phyloP scores from a whole-genome alignment of 2,113 vertebrate species.

The Indri indri region DNA sequence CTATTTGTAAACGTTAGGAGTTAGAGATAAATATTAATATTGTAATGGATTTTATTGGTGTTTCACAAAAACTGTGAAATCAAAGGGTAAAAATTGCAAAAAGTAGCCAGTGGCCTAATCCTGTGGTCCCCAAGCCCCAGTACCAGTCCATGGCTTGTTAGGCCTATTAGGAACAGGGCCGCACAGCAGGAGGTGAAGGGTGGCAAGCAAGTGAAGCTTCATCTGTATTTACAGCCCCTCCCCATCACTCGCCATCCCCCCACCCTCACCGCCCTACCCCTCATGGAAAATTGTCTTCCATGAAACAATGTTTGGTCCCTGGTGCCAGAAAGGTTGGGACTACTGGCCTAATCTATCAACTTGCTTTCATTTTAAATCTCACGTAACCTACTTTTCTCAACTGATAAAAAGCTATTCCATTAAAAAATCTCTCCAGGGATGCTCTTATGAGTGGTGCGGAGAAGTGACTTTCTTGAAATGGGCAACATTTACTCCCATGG shows the following conservation, averaged over 20 bases:
- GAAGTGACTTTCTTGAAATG: background rate
- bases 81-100: background rate
- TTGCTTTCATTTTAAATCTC: background rate
- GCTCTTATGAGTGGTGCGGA: background rate
- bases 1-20: background rate
- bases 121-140: no score
- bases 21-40: background rate
- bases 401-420: background rate
- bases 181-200: no score
- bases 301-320: no score
- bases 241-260: no score
- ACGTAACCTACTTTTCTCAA: background rate
- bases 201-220: no score
- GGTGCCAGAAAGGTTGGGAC: no score
- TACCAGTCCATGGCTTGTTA: no score
- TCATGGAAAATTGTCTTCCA: no score
- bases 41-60: background rate
- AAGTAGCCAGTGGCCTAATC: background rate
- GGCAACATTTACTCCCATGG: background rate
- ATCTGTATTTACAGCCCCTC: no score
- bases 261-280: no score
- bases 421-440: constrained; percentile 1
- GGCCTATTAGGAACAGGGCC: no score
- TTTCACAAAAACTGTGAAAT: background rate
- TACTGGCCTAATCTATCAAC: background rate